These are phyloP conservation scores for Calephelis nemesis DNA, from an alignment of 1,140 invertebrate genomes.

Conservation along the genomic window DNA sequence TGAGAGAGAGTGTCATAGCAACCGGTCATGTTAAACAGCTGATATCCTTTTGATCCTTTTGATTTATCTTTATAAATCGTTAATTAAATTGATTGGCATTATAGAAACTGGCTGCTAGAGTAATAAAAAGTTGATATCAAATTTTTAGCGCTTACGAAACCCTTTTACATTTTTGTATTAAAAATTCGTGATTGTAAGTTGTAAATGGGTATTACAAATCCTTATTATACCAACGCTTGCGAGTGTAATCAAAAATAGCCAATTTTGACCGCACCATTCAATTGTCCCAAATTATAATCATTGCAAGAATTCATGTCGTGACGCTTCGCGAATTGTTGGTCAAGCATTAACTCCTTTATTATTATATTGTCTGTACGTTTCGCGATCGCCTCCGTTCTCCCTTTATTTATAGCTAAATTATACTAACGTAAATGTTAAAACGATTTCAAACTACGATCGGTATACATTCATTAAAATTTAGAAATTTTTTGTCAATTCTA, in stretches of 20 bases:
- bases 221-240: constrained; percentile 52
- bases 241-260: constrained; percentile 55
- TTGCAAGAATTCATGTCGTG: constrained; percentile 39
- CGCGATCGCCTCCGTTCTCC: constrained; percentile 5
- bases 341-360: constrained; percentile 13
- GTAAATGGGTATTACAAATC: constrained; percentile 56
- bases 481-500: no score
- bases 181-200: constrained; percentile 56
- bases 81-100: background rate
- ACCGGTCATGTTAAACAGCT: no score
- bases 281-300: constrained; percentile 55
- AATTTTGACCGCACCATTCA: constrained; percentile 55
- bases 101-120: background rate
- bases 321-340: constrained; percentile 17
- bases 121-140: background rate
- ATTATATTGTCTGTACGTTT: constrained; percentile 16
- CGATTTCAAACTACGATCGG: background rate
- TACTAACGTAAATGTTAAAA: background rate
- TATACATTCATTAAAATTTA: no score
- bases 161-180: constrained; percentile 29
- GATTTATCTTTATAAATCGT: no score
- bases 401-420: constrained; percentile 6
- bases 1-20: no score
- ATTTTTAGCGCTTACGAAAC: background rate
- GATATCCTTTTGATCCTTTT: no score